These are phyloP conservation scores for Heliconius aoede DNA, from an alignment of 2,888 invertebrate genomes.

Conservation along the genomic window DNA sequence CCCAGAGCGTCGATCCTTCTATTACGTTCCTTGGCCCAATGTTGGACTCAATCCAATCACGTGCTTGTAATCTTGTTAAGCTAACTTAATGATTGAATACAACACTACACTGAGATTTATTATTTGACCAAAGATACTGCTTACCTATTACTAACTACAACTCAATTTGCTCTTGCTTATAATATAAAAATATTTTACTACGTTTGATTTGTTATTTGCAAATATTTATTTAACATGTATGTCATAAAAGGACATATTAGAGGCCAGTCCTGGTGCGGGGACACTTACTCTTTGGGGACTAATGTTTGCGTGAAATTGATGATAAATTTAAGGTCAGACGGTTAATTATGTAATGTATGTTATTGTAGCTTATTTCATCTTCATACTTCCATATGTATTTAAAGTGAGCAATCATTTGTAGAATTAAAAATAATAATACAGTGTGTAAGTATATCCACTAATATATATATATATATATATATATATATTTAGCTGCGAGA, in stretches of 20 bases:
- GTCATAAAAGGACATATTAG: no score
- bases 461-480: no score
- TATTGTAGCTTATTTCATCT: no score
- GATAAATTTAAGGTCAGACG: neutral
- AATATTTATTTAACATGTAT: no score
- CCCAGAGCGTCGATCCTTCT: constrained; percentile 44
- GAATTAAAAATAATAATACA: no score
- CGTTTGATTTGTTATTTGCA: no score
- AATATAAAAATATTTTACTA: neutral
- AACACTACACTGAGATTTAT: constrained; percentile 29
- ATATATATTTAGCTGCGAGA: no score
- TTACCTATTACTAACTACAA: constrained; percentile 18
- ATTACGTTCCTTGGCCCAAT: constrained; percentile 40
- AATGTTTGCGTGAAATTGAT: neutral
- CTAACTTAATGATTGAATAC: constrained; percentile 21
- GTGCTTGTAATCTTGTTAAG: constrained; percentile 43
- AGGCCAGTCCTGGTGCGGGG: no score
- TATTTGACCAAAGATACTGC: neutral
- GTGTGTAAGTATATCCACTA: no score
- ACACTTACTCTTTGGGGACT: neutral
- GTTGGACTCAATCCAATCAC: constrained; percentile 50
- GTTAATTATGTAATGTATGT: no score
- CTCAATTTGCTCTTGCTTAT: neutral
- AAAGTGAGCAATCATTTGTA: no score
- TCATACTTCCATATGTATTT: no score